A percentile compares a stretch with the other conserved stretches of the same genome.
Conservation (phyloP, 2,113 vertebrate genomes). For the Sinocyclocheilus anophthalmus region DNA sequence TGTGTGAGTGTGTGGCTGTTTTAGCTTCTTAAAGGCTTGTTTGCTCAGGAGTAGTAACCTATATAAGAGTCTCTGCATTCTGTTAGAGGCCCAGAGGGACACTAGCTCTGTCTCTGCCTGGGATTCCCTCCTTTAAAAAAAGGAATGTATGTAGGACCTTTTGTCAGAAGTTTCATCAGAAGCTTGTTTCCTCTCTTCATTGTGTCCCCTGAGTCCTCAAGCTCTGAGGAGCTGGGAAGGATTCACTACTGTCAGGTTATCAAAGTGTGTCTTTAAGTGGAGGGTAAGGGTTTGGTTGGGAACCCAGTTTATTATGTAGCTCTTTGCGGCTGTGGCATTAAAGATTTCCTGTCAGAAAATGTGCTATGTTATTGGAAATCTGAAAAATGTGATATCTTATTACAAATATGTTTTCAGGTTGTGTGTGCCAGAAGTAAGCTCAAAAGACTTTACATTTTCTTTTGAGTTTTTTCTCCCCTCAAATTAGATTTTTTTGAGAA, state of each 20-base stretch:
- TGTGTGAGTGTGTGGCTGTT: slow-evolving; percentile 10
- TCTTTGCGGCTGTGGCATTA: neutral
- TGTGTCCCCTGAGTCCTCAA: neutral
- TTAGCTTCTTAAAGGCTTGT: slow-evolving; percentile 8
- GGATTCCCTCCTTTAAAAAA: slow-evolving; percentile 11
- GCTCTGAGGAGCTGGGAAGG: neutral
- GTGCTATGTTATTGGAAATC: neutral
- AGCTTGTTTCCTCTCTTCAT: slow-evolving; percentile 23
- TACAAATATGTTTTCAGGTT: neutral
- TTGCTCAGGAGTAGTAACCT: slow-evolving; percentile 18
- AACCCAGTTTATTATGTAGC: neutral
- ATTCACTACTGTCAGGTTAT: slow-evolving; percentile 24
- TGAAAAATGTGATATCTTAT: neutral
- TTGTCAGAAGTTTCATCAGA: slow-evolving; percentile 38
- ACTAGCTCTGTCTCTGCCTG: neutral
- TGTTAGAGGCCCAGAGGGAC: neutral
- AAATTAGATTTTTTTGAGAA: neutral
- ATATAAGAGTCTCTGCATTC: neutral
- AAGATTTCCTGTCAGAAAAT: neutral
- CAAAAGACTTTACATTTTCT: neutral
- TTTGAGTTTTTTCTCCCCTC: neutral
- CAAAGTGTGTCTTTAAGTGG: slow-evolving; percentile 28
- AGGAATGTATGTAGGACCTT: slow-evolving; percentile 20
- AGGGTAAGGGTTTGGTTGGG: slow-evolving; percentile 1
- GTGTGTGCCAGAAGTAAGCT: neutral